Conservation (phyloP, 2,797 vertebrate genomes). For the Clamator glandarius region DNA sequence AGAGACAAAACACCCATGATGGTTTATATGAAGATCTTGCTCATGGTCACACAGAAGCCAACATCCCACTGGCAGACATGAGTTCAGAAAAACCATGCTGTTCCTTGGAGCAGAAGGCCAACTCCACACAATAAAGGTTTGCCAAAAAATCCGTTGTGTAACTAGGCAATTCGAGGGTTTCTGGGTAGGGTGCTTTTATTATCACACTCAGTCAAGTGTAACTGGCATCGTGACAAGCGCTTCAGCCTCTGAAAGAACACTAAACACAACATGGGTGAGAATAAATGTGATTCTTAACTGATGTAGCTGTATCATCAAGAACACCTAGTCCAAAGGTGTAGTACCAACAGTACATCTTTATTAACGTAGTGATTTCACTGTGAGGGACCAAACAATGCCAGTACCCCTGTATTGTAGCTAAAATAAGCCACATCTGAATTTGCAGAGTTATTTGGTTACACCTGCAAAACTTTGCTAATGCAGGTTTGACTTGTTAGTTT, state of each 20-base stretch:
- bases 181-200: neutral
- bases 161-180: neutral
- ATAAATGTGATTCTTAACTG: fast-evolving
- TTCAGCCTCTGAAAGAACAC: neutral
- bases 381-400: neutral
- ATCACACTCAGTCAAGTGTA: neutral
- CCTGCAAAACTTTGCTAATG: neutral
- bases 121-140: neutral
- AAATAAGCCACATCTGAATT: neutral
- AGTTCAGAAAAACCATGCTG: neutral
- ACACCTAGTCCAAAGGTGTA: neutral
- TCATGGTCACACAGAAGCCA: neutral
- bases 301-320: neutral
- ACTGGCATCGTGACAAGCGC: neutral
- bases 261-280: neutral
- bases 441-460: neutral
- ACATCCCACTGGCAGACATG: neutral
- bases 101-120: neutral
- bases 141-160: neutral
- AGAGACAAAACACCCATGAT: neutral
- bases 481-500: neutral
- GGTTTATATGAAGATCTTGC: neutral
- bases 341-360: neutral
- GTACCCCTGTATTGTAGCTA: fast-evolving
- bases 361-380: neutral